Base-by-base conservation (phyloP, 1,140 invertebrate genomes). In the Phthorimaea operculella region DNA sequence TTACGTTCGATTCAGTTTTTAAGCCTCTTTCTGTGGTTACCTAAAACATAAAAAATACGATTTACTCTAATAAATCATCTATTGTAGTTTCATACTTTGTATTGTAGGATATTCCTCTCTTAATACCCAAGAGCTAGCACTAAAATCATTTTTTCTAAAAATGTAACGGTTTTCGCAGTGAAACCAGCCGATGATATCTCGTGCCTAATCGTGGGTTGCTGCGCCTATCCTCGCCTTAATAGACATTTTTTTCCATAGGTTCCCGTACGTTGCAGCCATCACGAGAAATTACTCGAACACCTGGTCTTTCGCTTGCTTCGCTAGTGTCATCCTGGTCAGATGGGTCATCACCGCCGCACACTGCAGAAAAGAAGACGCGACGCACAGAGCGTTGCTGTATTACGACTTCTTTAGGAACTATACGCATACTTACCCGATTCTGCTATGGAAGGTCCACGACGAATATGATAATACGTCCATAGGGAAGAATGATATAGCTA, bases 291-390 rank as follows among this genome's bases (percentile, higher is more conserved):
- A 68, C 0, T 66, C 74, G 0, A 54, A 52, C 0, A 48, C 62
- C 0, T 82, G 75, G 75, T 56, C 62, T 0, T 82, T 82, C 47
- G 62, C 72, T 0, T 84, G 81, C 44, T 84, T 84, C 56, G 81
- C 68, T 1, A 72, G 71, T 28, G 60, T 82, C 0, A 66, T 84
- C 0, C 50, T 79, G 1, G 51, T 68, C 0, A 79, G 74, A 44
- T 84, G 77, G 77, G 48, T 82, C 0, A 68, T 84, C 0, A 79
- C 79, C 0, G 70, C 81, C 0, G 81, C 79, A 0, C 81, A 82
- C 58, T 84, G 81, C 55, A 64, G 72, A n/a, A 61, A 45, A 16
- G 60, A 60, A 4, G 70, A 66, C 0, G 54, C 71, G 0, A 68
- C 62, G 0, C 74, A 82, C 56, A 60, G 74, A 42, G 72, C 73